Conservation (phyloP, 2,888 invertebrate genomes). For the Blera fallax region DNA sequence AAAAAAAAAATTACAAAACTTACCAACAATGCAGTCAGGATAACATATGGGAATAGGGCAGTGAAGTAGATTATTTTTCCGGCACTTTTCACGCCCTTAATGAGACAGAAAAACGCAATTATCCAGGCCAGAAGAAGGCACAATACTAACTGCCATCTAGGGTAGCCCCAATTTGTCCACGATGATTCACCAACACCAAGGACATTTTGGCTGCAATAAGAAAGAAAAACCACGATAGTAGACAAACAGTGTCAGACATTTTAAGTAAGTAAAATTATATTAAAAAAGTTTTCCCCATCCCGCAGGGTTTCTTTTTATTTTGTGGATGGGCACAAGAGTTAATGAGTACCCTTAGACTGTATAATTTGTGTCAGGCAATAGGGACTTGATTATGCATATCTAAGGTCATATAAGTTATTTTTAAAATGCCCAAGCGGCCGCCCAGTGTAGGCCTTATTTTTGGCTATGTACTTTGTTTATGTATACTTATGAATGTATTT, state of each 20-base stretch:
- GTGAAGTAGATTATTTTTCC: constrained; percentile 93
- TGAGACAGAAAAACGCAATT: constrained; percentile 92
- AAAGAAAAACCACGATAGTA: constrained; percentile 29
- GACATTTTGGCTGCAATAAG: constrained; percentile 87
- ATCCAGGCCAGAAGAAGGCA: constrained; percentile 91
- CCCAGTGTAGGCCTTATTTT: background rate
- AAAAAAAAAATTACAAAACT: constrained; percentile 25
- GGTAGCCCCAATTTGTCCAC: constrained; percentile 88
- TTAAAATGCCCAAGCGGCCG: background rate
- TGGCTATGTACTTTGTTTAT: too few species aligned
- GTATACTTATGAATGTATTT: too few species aligned
- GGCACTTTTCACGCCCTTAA: constrained; percentile 94
- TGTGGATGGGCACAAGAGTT: background rate
- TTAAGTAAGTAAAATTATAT: constrained; percentile 22
- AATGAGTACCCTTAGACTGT: constrained; percentile 28
- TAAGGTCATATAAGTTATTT: background rate
- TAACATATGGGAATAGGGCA: constrained; percentile 87
- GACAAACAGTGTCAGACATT: constrained; percentile 10
- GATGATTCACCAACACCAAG: constrained; percentile 87
- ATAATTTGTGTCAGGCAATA: constrained; percentile 11
- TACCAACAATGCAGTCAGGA: constrained; percentile 85
- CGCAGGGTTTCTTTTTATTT: background rate
- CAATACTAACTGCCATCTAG: constrained; percentile 92
- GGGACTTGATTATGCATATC: constrained; percentile 21
- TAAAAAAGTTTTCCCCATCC: constrained; percentile 9